Evolutionary conservation across 1,140 invertebrate genomes (phyloP).

Genomic region (Drosophila sproati): DNA sequence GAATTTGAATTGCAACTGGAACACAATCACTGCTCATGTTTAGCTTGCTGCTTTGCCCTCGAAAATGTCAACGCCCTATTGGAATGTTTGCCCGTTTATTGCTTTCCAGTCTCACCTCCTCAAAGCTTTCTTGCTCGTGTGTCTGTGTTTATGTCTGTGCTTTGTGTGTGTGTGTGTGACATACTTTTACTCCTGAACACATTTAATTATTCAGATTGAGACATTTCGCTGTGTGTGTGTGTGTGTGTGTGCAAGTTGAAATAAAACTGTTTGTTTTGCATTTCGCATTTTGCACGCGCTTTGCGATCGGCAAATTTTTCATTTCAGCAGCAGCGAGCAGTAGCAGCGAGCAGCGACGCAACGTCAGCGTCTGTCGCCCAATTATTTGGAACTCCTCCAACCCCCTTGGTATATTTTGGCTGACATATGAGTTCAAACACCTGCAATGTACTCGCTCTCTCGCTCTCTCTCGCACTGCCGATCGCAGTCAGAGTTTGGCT

Average conservation of each 20-base stretch:
- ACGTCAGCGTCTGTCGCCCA: constrained; percentile 75
- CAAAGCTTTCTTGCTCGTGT: background rate
- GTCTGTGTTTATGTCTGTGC: background rate
- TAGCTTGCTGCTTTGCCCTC: constrained; percentile 50
- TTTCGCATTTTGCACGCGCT: constrained; percentile 72
- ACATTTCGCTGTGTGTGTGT: constrained; percentile 45
- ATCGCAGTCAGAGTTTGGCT: constrained; percentile 47
- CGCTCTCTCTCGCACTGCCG: constrained; percentile 15
- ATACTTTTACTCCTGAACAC: constrained; percentile 78
- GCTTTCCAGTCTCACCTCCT: constrained; percentile 29
- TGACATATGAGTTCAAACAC: constrained; percentile 81
- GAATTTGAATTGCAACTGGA: constrained; percentile 53
- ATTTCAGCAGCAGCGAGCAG: constrained; percentile 38
- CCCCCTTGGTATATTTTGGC: constrained; percentile 40
- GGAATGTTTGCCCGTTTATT: constrained; percentile 19
- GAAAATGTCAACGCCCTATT: constrained; percentile 78
- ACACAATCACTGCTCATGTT: constrained; percentile 14
- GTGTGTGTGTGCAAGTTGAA: constrained; percentile 45
- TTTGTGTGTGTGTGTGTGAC: constrained; percentile 49
- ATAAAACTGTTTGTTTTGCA: constrained; percentile 79
- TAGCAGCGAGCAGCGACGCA: constrained; percentile 24
- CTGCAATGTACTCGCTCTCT: constrained; percentile 68
- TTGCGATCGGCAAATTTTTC: constrained; percentile 30
- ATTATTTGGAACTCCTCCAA: constrained; percentile 56
- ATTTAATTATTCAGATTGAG: constrained; percentile 80